Percentiles rank a stretch among this genome's conserved stretches.
These are phyloP conservation scores for Monodelphis domestica DNA, from an alignment of 2,797 vertebrate genomes.

Conservation along the genomic window DNA sequence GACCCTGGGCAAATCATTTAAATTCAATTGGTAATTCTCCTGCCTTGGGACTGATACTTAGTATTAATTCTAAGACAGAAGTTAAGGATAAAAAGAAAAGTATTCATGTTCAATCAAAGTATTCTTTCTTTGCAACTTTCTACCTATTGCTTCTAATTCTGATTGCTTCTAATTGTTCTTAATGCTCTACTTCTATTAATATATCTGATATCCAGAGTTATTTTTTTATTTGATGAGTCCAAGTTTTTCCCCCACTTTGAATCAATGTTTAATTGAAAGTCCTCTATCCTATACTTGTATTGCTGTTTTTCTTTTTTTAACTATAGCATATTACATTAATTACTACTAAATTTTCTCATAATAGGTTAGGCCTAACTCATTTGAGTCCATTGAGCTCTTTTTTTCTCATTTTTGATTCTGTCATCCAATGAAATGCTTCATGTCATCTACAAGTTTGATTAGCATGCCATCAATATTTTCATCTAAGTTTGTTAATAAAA, in stretches of 20 bases:
- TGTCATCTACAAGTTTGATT: not conserved
- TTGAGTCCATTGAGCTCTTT: not conserved
- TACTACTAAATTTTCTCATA: not conserved
- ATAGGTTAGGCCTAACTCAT: not conserved
- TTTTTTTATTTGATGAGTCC: not conserved
- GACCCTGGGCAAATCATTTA: too few relatives aligned
- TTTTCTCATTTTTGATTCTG: not conserved
- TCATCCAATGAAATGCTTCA: not conserved
- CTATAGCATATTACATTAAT: not conserved
- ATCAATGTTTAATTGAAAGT: not conserved
- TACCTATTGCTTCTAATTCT: not conserved
- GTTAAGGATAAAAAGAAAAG: too few relatives aligned
- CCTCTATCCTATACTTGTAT: not conserved
- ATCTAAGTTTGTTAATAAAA: not conserved
- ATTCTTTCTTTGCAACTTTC: not conserved
- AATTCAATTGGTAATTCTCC: too few relatives aligned
- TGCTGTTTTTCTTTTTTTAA: too few relatives aligned
- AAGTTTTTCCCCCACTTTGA: not conserved
- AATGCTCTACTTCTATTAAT: not conserved
- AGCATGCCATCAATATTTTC: not conserved
- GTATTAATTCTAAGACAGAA: too few relatives aligned
- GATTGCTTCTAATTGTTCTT: not conserved
- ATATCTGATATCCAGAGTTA: not conserved
- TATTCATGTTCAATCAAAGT: not conserved
- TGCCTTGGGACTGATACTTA: too few relatives aligned